A percentile compares a stretch with the other conserved stretches of the same genome.
These are phyloP conservation scores for Vireo griseus DNA, from an alignment of 2,797 vertebrate genomes.

Conservation along the genomic window DNA sequence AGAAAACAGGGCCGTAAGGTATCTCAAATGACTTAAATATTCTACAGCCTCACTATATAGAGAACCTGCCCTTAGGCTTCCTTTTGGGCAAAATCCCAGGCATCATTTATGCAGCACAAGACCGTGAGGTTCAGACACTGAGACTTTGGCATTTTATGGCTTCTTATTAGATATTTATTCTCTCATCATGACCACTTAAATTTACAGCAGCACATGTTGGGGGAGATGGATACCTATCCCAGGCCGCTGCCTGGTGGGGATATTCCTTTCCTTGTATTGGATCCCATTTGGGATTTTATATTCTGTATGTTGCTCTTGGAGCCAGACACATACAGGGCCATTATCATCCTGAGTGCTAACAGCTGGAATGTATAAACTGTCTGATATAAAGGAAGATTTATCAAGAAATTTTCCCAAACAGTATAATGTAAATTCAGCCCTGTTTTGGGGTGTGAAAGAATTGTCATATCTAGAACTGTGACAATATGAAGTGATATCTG, in stretches of 20 bases:
- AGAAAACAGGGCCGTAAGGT: not conserved
- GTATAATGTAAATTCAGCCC: not conserved
- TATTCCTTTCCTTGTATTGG: not conserved
- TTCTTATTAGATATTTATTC: constrained; percentile 21
- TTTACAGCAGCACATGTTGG: not conserved
- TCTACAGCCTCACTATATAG: not conserved
- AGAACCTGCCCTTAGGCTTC: not conserved
- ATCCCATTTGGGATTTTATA: not conserved
- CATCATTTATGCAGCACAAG: constrained; percentile 3
- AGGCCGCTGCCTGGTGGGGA: not conserved
- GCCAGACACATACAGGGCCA: not conserved
- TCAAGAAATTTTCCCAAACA: not conserved
- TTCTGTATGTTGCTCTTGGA: not conserved
- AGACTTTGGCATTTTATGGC: not conserved
- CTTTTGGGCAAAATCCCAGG: not conserved
- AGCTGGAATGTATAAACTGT: not conserved
- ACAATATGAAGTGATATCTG: not conserved
- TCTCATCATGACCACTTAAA: not conserved
- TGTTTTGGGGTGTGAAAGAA: not conserved
- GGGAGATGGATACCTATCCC: not conserved
- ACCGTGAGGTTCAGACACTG: not conserved
- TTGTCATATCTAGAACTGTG: not conserved
- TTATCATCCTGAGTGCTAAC: not conserved
- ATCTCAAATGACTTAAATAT: not conserved
- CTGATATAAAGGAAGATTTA: not conserved